phyloP scores from a whole-genome alignment of 1,140 invertebrate genomes.

The Harpegnathos saltator region DNA sequence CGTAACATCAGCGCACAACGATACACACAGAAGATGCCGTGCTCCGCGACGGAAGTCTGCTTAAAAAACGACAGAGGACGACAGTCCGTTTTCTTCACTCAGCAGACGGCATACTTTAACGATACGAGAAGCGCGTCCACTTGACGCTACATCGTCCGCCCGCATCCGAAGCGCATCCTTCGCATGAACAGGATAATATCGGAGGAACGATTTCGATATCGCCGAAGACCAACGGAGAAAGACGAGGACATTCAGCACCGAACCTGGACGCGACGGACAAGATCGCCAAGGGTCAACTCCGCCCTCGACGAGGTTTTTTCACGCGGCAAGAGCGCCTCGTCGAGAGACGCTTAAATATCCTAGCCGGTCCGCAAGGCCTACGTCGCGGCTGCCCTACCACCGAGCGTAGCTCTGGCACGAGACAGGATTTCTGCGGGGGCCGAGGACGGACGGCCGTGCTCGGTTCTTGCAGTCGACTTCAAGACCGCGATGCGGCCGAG shows the following conservation, averaged over 20 bases:
- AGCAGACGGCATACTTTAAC: too few relatives aligned
- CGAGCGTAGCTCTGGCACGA: constrained; percentile 40
- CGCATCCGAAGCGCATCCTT: background rate
- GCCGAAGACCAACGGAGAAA: background rate
- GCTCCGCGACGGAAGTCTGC: too few relatives aligned
- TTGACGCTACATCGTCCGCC: too few relatives aligned
- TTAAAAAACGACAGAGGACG: too few relatives aligned
- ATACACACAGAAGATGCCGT: too few relatives aligned
- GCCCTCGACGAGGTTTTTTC: constrained; percentile 44
- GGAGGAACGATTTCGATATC: background rate
- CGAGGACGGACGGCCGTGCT: constrained; percentile 60
- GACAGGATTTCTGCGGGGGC: constrained; percentile 78
- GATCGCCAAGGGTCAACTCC: constrained; percentile 45
- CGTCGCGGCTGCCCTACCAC: constrained; percentile 32
- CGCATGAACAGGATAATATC: background rate
- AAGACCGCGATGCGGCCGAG: constrained; percentile 81
- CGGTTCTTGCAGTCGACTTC: constrained; percentile 80
- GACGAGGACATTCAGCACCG: background rate
- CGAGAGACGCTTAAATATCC: constrained; percentile 38
- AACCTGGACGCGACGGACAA: background rate
- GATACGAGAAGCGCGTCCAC: background rate
- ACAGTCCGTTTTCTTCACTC: too few relatives aligned
- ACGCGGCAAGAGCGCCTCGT: constrained; percentile 7
- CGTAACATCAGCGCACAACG: background rate
- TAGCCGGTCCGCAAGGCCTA: constrained; percentile 50